Percentiles rank a stretch among this genome's conserved stretches.
Evolutionary conservation across 2,113 vertebrate genomes (phyloP).

Genomic region (Gadus chalcogrammus): DNA sequence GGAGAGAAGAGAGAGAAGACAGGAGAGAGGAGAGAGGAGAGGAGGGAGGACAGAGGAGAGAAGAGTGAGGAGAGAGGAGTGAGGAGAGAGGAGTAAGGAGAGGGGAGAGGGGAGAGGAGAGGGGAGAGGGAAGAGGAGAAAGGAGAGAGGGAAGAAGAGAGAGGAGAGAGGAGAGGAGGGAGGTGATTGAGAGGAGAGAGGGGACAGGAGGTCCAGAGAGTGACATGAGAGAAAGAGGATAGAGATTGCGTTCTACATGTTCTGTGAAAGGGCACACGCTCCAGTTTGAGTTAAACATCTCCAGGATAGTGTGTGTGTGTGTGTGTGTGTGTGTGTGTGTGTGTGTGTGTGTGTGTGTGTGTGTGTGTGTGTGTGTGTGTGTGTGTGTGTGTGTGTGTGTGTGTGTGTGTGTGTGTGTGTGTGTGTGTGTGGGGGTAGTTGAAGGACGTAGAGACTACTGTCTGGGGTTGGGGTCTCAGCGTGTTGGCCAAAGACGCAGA

Average conservation of each 20-base stretch:
- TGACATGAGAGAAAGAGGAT: background rate
- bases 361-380: too few relatives aligned
- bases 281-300: constrained; percentile 44
- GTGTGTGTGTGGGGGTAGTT: constrained; percentile 14
- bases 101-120: background rate
- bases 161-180: background rate
- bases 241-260: constrained; percentile 40
- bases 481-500: background rate
- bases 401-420: constrained; percentile 17
- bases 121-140: too few relatives aligned
- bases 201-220: too few relatives aligned
- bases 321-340: too few relatives aligned
- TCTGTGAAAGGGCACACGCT: constrained; percentile 60
- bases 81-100: background rate
- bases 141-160: background rate
- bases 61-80: background rate
- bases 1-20: constrained; percentile 13
- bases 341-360: too few relatives aligned
- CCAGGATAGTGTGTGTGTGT: too few relatives aligned
- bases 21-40: background rate
- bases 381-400: too few relatives aligned
- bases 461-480: background rate
- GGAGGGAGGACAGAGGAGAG: background rate
- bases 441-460: constrained; percentile 39
- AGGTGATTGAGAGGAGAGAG: background rate